Conservation (phyloP, 2,888 invertebrate species). For the Thereva unica region DNA sequence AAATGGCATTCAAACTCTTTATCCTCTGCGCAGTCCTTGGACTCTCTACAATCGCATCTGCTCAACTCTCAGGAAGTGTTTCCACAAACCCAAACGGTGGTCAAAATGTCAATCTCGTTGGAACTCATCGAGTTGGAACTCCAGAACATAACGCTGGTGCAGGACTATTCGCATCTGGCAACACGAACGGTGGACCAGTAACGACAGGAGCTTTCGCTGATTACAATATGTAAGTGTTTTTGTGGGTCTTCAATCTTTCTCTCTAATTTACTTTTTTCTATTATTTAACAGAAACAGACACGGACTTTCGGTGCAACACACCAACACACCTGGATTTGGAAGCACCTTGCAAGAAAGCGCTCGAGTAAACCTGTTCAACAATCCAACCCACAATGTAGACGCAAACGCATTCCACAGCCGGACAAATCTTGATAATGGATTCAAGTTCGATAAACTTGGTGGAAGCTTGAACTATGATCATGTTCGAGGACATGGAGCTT, state of each 20-base stretch:
- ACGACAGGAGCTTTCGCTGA: constrained; percentile 16
- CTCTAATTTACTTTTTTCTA: background rate
- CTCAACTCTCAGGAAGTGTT: constrained; percentile 34
- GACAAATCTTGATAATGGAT: constrained; percentile 47
- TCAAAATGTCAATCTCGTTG: background rate
- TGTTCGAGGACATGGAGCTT: constrained; percentile 47
- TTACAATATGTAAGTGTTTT: constrained; percentile 30
- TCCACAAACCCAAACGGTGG: constrained; percentile 27
- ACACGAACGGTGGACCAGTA: constrained; percentile 17
- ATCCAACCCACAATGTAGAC: constrained; percentile 44
- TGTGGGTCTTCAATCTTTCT: background rate
- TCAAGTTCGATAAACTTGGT: constrained; percentile 7
- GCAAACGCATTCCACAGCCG: constrained; percentile 47
- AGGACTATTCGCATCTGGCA: constrained; percentile 25
- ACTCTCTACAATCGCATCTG: too few relatives aligned
- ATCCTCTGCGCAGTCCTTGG: too few relatives aligned
- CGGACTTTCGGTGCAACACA: constrained; percentile 47
- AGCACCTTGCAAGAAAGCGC: constrained; percentile 45
- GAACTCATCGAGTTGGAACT: constrained; percentile 13
- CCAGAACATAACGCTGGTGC: constrained; percentile 29
- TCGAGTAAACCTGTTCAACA: constrained; percentile 48
- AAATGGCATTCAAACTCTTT: too few relatives aligned
- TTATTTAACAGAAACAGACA: constrained; percentile 48
- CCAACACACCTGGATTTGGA: constrained; percentile 45
- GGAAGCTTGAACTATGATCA: constrained; percentile 41